Percentiles rank a stretch among this genome's conserved stretches.
Evolutionary conservation across 1,140 invertebrate genomes (phyloP).

Genomic region (Prorops nasuta): DNA sequence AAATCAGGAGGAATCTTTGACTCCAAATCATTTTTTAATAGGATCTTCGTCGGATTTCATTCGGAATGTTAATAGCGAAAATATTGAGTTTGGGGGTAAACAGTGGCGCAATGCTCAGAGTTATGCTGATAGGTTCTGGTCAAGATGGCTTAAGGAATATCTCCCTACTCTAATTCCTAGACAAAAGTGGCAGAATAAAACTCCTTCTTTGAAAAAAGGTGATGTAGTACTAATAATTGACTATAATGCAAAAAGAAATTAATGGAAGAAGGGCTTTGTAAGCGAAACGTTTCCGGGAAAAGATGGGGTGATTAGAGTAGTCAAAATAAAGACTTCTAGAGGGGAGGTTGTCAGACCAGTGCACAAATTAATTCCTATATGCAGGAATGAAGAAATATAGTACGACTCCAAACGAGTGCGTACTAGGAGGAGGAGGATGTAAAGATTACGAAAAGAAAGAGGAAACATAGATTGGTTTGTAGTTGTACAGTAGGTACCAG

Average conservation of each 20-base stretch:
- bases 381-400: too few species aligned
- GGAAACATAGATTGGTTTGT: too few species aligned
- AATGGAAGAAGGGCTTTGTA: constrained; percentile 13
- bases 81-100: constrained; percentile 11
- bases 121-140: background rate
- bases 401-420: too few species aligned
- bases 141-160: background rate
- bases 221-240: background rate
- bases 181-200: background rate
- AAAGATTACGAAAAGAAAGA: too few species aligned
- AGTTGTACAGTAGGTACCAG: too few species aligned
- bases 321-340: constrained; percentile 8
- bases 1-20: constrained; percentile 29
- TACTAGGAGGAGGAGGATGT: too few species aligned
- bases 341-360: background rate
- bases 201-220: background rate
- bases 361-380: background rate
- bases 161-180: background rate
- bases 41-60: constrained; percentile 3
- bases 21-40: constrained; percentile 36
- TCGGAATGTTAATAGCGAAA: constrained; percentile 11
- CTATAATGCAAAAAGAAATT: background rate
- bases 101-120: background rate
- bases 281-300: background rate
- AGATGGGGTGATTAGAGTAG: background rate